These are phyloP conservation scores for Nyctalus aviator DNA, from an alignment of 2,797 vertebrate species.

Conservation along the genomic window DNA sequence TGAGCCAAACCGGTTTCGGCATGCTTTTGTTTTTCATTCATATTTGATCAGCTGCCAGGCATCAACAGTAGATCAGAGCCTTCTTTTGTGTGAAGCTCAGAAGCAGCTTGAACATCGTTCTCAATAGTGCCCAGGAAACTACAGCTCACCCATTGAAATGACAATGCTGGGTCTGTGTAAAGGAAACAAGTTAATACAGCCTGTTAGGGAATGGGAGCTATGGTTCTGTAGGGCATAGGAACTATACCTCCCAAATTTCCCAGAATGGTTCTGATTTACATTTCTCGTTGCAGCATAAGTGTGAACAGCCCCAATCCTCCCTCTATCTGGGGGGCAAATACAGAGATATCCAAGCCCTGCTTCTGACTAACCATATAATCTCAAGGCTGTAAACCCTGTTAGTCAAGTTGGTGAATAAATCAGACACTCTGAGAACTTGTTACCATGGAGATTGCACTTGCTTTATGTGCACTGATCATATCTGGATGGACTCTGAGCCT, in stretches of 20 bases:
- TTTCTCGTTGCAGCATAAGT: neutral
- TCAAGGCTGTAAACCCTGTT: neutral
- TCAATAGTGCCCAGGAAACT: neutral
- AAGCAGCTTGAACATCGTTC: neutral
- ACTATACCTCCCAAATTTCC: neutral
- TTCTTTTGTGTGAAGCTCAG: slow-evolving; percentile 3
- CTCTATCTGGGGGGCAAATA: neutral
- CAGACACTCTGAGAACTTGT: neutral
- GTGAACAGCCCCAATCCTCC: neutral
- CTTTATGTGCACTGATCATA: neutral
- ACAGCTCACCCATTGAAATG: neutral
- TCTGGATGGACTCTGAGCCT: neutral
- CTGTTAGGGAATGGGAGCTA: neutral
- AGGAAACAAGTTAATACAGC: neutral
- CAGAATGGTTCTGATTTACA: neutral
- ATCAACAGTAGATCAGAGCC: neutral
- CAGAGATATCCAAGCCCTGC: neutral
- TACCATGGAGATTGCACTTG: neutral
- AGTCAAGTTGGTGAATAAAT: neutral
- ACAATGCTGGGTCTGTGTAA: neutral
- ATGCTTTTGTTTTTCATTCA: neutral
- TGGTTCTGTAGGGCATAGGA: neutral
- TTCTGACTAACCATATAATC: neutral
- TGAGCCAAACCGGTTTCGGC: no score
- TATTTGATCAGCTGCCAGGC: neutral